phyloP scores from a whole-genome alignment of 1,140 invertebrate species.

The Antheraea pernyi region DNA sequence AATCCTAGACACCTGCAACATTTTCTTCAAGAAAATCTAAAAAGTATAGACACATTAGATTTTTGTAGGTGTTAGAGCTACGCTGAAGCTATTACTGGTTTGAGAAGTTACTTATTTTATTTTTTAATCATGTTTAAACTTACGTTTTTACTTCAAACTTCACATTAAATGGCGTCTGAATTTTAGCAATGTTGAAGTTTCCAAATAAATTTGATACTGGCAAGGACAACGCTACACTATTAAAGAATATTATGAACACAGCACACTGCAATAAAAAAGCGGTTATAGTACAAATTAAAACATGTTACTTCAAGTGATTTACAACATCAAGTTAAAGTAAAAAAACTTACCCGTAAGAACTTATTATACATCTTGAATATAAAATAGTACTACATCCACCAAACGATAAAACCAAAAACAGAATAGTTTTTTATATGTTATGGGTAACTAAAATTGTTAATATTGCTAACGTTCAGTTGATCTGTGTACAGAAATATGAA shows the following conservation, averaged over 20 bases:
- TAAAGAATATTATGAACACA: not conserved
- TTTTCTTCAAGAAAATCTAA: no score
- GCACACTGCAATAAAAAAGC: not conserved
- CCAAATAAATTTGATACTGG: not conserved
- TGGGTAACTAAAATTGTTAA: not conserved
- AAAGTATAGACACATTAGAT: no score
- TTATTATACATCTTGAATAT: conserved; percentile 1
- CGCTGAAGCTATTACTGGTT: no score
- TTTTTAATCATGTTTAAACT: no score
- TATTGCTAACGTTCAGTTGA: conserved; percentile 5
- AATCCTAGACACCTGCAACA: no score
- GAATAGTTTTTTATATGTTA: not conserved
- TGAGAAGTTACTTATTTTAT: no score
- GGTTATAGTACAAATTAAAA: not conserved
- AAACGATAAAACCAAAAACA: not conserved
- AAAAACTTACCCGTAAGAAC: conserved; percentile 6
- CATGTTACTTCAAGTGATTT: not conserved
- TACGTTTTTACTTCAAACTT: not conserved
- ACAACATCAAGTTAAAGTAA: not conserved
- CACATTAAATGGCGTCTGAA: not conserved
- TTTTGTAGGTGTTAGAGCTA: no score
- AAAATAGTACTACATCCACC: not conserved
- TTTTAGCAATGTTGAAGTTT: not conserved
- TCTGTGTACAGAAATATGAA: conserved; percentile 15
- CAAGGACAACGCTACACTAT: not conserved